phyloP scores from a whole-genome alignment of 2,113 vertebrate species.

The Salminus brasiliensis region DNA sequence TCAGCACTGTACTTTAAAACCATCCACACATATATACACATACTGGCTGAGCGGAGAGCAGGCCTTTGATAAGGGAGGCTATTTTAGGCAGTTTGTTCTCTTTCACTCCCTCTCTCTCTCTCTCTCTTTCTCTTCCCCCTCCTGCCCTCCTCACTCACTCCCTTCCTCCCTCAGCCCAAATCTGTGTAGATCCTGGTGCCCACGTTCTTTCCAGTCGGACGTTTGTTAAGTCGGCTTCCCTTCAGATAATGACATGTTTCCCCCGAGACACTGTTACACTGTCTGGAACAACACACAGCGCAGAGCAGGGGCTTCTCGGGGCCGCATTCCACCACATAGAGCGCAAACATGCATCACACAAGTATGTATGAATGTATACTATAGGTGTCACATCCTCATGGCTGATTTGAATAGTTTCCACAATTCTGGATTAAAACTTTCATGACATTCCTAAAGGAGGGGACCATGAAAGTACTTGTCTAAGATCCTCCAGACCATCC shows the following conservation, averaged over 20 bases:
- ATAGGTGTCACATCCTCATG: too few relatives aligned
- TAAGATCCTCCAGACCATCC: too few relatives aligned
- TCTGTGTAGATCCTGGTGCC: conserved; percentile 7
- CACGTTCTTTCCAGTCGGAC: conserved; percentile 60
- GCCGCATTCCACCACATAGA: neutral
- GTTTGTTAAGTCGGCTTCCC: conserved; percentile 52
- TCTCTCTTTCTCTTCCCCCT: neutral
- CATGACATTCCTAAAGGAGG: too few relatives aligned
- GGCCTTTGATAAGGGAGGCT: conserved; percentile 60
- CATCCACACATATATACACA: conserved; percentile 6
- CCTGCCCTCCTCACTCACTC: neutral
- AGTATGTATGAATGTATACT: neutral
- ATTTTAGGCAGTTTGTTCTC: conserved; percentile 71
- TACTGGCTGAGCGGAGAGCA: conserved; percentile 5
- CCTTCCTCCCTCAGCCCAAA: neutral
- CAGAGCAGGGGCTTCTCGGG: conserved; percentile 23
- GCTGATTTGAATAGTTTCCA: too few relatives aligned
- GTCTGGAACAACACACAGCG: conserved; percentile 59
- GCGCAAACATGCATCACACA: neutral
- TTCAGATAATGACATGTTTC: conserved; percentile 73
- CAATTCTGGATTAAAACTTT: too few relatives aligned
- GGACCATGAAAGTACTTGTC: too few relatives aligned
- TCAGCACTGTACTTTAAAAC: conserved; percentile 10
- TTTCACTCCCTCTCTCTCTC: neutral
- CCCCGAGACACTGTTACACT: conserved; percentile 68